These are phyloP conservation scores for Platanista minor DNA, from an alignment of 2,113 vertebrate species.

Conservation along the genomic window DNA sequence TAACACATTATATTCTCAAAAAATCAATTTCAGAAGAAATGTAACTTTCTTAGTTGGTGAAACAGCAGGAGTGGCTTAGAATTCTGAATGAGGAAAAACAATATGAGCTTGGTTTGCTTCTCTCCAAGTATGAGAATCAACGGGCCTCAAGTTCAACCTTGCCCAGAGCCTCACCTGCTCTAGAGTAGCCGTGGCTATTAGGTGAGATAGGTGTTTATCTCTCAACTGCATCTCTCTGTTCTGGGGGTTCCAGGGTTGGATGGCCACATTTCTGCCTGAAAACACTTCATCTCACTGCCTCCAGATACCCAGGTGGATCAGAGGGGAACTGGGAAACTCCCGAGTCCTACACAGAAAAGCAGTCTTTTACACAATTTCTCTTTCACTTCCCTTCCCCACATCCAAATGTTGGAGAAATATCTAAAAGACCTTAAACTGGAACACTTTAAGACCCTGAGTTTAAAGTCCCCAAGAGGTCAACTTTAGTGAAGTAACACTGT, in stretches of 20 bases:
- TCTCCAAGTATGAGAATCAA: background rate
- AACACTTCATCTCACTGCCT: background rate
- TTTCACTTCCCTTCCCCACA: background rate
- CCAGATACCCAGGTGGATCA: background rate
- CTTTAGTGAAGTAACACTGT: background rate
- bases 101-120: background rate
- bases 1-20: background rate
- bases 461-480: background rate
- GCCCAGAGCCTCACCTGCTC: background rate
- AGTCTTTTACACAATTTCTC: background rate
- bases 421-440: constrained; percentile 4
- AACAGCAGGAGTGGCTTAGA: background rate
- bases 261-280: background rate
- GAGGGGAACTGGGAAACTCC: background rate
- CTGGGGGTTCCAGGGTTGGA: background rate
- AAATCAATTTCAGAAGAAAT: background rate
- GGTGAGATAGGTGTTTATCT: background rate
- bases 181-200: background rate
- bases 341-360: background rate
- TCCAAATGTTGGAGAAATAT: background rate
- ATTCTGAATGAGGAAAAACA: background rate
- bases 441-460: background rate
- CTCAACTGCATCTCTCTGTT: background rate
- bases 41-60: background rate
- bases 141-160: background rate